Conservation (phyloP, 2,113 vertebrate genomes). For the Cettia cetti region DNA sequence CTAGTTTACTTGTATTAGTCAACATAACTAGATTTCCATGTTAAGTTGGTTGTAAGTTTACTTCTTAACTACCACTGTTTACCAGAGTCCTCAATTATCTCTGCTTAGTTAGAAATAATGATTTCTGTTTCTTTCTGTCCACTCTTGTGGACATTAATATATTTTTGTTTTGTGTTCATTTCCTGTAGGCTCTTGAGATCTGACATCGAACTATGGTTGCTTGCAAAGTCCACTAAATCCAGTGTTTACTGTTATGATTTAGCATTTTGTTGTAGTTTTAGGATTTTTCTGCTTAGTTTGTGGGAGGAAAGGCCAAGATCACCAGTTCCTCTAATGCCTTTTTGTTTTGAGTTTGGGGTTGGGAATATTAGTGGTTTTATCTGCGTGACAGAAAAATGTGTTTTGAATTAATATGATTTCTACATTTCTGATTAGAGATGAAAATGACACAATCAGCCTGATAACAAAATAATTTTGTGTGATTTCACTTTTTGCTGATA, state of each 20-base stretch:
- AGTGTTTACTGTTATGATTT: not conserved
- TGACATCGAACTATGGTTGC: not conserved
- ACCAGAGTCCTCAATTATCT: accelerated
- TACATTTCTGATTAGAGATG: not conserved
- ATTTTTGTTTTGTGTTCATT: not conserved
- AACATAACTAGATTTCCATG: not conserved
- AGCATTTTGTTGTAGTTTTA: not conserved
- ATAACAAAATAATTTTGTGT: not conserved
- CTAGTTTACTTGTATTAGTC: not conserved
- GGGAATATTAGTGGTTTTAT: not conserved
- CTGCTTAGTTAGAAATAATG: not conserved
- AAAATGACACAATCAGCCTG: not conserved
- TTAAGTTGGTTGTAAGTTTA: not conserved
- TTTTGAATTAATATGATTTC: not conserved
- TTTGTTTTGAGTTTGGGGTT: not conserved
- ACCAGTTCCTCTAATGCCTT: not conserved
- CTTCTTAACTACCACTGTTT: not conserved
- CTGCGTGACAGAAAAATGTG: not conserved
- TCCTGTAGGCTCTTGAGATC: not conserved
- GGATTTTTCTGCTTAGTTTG: not conserved
- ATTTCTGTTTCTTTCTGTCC: not conserved
- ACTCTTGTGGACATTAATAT: not conserved
- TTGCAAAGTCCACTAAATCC: not conserved
- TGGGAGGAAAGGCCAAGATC: not conserved
- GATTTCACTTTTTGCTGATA: not conserved